Evolutionary conservation across 2,113 vertebrate species (phyloP).

Genomic region (Agapornis roseicollis): DNA sequence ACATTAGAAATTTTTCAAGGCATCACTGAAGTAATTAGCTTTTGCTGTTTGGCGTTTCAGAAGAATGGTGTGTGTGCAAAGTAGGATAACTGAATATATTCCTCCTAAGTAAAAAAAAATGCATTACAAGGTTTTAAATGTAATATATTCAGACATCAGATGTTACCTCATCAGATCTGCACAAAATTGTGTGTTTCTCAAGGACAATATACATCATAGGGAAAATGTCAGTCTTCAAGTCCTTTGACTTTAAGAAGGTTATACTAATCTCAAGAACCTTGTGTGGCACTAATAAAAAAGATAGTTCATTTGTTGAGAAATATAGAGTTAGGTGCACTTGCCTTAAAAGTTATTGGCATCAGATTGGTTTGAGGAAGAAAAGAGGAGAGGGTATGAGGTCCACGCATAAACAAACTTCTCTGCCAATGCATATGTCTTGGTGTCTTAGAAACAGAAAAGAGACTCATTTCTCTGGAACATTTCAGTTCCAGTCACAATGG

Average conservation of each 20-base stretch:
- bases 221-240: background rate
- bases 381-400: background rate
- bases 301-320: background rate
- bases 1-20: background rate
- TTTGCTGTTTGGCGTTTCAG: background rate
- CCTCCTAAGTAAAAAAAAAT: background rate
- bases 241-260: background rate
- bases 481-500: background rate
- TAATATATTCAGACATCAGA: background rate
- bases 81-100: background rate
- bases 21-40: background rate
- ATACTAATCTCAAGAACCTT: background rate
- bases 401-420: background rate
- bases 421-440: background rate
- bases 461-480: background rate
- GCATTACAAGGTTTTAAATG: background rate
- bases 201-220: background rate
- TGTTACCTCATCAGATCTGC: background rate
- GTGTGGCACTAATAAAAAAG: background rate
- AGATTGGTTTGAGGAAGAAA: background rate
- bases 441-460: background rate
- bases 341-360: background rate
- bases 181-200: background rate
- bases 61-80: background rate
- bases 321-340: background rate